Percentiles rank a stretch among this genome's conserved stretches.
Conservation (phyloP, 2,888 invertebrate genomes). For the Syrista parreyssii region DNA sequence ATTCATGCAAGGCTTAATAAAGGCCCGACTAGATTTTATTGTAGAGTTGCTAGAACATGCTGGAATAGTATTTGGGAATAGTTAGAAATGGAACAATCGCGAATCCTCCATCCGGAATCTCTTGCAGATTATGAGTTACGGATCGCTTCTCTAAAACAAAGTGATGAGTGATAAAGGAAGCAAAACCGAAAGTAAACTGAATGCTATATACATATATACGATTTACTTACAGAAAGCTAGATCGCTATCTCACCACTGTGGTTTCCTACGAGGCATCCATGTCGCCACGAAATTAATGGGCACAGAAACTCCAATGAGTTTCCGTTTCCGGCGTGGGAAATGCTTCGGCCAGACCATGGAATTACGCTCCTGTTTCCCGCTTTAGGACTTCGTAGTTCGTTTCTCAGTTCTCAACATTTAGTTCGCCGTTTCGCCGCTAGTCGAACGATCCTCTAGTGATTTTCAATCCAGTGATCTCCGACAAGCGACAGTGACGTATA, state of each 20-base stretch:
- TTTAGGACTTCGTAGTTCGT: background rate
- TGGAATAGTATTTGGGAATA: background rate
- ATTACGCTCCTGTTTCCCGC: background rate
- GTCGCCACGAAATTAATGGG: constrained; percentile 30
- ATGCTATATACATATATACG: background rate
- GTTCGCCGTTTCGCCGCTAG: background rate
- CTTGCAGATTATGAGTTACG: background rate
- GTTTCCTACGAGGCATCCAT: background rate
- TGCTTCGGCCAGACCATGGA: background rate
- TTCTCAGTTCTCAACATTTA: background rate
- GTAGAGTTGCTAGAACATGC: background rate
- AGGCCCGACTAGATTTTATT: background rate
- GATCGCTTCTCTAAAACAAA: background rate
- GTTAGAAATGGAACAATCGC: background rate
- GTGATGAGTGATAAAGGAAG: background rate
- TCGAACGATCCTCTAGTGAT: background rate
- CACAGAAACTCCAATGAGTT: constrained; percentile 24
- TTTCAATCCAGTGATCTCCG: background rate
- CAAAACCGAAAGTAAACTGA: background rate
- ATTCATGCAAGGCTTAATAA: background rate
- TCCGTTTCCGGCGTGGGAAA: constrained; percentile 24
- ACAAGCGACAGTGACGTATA: background rate
- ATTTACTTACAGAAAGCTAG: background rate
- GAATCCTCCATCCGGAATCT: background rate
- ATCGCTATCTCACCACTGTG: background rate